These are phyloP conservation scores for Botrylloides violaceus DNA, from an alignment of 23 tunicate genomes.

Conservation along the genomic window DNA sequence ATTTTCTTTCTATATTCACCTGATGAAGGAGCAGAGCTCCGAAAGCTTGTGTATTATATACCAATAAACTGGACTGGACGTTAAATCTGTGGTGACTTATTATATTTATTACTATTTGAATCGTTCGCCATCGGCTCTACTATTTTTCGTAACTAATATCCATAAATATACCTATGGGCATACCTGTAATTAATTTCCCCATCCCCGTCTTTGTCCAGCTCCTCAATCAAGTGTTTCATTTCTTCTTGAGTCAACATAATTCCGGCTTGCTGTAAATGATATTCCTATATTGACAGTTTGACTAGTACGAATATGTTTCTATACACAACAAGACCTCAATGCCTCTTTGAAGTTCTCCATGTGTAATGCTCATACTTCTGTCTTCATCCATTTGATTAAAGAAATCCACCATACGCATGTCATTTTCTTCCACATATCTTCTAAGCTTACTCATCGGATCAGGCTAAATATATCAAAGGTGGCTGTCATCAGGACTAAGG, in stretches of 20 bases:
- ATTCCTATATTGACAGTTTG: no score
- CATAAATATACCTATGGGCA: neutral
- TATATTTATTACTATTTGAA: no score
- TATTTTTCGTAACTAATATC: no score
- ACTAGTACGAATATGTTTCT: no score
- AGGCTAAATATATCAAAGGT: conserved; percentile 40
- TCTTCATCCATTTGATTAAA: conserved; percentile 92
- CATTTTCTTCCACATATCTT: conserved; percentile 85
- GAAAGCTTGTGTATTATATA: no score
- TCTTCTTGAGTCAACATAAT: conserved; percentile 62
- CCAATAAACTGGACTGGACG: no score
- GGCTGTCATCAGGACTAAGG: no score
- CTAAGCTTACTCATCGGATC: conserved; percentile 87
- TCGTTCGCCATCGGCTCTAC: no score
- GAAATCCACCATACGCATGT: conserved; percentile 88
- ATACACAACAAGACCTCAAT: conserved; percentile 36
- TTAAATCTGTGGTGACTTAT: no score
- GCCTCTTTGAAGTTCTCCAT: conserved; percentile 71
- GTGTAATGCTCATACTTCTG: conserved; percentile 80
- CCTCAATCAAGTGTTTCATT: conserved; percentile 44
- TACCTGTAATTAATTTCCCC: conserved; percentile 95
- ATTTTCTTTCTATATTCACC: no score
- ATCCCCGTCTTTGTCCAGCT: conserved; percentile 98
- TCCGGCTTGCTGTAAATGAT: conserved; percentile 43
- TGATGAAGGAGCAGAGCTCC: no score